Evolutionary conservation across 2,113 vertebrate genomes (phyloP).

Genomic region (Limnothrissa miodon): DNA sequence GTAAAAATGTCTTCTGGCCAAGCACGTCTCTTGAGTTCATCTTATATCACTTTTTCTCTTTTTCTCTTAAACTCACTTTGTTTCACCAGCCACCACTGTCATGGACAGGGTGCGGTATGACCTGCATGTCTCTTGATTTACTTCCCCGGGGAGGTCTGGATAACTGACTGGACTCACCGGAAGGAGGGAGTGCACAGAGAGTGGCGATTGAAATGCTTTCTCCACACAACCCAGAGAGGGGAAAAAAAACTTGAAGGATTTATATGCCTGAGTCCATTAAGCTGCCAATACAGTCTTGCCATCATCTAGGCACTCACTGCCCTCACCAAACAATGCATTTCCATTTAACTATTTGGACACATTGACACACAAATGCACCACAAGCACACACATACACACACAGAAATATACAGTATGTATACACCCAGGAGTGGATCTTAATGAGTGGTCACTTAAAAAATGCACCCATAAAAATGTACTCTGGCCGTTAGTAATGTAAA

Average conservation of each 20-base stretch:
- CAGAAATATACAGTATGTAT: not conserved
- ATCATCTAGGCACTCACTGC: not conserved
- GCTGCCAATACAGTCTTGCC: constrained; percentile 28
- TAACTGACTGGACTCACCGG: not conserved
- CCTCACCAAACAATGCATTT: constrained; percentile 5
- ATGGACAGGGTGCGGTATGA: not conserved
- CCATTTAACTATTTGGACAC: not conserved
- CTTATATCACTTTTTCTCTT: not conserved
- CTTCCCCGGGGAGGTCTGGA: not conserved
- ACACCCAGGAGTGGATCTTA: not conserved
- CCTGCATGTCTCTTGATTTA: not conserved
- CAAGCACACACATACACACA: not conserved
- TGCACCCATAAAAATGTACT: too few relatives aligned
- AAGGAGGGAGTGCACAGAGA: not conserved
- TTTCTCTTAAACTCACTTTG: not conserved
- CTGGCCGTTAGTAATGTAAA: too few relatives aligned
- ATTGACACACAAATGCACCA: not conserved
- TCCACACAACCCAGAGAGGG: not conserved
- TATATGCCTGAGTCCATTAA: constrained; percentile 18
- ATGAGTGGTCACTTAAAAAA: too few relatives aligned
- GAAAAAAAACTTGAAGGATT: constrained; percentile 21
- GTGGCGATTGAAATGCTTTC: not conserved
- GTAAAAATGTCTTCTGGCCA: not conserved
- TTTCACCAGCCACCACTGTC: not conserved
- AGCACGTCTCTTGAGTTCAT: not conserved